phyloP scores from a whole-genome alignment of 53 echinoderm and acorn worm genomes.

The Actinopyga echinites region DNA sequence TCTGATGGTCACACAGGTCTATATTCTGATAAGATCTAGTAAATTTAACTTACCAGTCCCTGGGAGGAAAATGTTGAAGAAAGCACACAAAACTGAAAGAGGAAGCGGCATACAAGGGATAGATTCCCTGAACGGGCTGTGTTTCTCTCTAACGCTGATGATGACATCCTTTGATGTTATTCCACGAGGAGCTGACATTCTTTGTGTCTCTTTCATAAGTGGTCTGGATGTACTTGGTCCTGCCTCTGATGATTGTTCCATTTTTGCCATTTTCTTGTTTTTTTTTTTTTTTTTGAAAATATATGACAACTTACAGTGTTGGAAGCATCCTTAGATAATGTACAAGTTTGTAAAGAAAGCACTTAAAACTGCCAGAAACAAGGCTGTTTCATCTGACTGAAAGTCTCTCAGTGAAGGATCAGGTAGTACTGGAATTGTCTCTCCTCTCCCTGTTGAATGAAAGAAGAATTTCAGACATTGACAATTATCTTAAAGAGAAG shows the following conservation, averaged over 20 bases:
- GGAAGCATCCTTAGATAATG: no score
- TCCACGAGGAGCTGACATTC: constrained; percentile 9
- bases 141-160: constrained; percentile 87
- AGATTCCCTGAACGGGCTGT: constrained; percentile 83
- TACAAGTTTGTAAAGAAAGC: no score
- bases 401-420: no score
- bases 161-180: constrained; percentile 75
- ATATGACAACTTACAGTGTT: no score
- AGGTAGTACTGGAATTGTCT: no score
- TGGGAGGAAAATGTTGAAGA: constrained; percentile 84
- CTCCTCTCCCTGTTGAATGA: no score
- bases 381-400: no score
- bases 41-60: constrained; percentile 80
- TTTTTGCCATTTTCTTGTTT: neutral
- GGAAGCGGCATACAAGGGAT: constrained; percentile 97
- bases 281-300: no score
- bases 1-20: neutral
- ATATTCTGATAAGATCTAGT: neutral
- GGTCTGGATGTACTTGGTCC: constrained; percentile 29
- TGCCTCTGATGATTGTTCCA: constrained; percentile 25
- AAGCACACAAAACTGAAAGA: constrained; percentile 79
- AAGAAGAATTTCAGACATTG: no score
- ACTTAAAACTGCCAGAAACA: no score
- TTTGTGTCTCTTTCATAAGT: neutral
- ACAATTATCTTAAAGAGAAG: no score